phyloP scores from a whole-genome alignment of 2,113 vertebrate genomes.

The Jacana jacana region DNA sequence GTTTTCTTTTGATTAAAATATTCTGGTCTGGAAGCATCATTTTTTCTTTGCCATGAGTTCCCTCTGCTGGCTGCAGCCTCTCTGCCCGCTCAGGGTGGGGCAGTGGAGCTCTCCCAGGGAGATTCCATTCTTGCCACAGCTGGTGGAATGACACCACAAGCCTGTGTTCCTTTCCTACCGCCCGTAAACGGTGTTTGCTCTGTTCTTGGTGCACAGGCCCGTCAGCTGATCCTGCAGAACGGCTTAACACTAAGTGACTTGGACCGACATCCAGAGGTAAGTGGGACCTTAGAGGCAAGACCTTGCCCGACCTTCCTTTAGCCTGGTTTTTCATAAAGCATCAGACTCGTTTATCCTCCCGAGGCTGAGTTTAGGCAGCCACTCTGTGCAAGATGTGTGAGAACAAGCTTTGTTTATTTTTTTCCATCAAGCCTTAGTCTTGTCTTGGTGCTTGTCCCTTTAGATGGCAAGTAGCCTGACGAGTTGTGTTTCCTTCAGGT shows the following conservation, averaged over 20 bases:
- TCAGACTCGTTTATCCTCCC: background rate
- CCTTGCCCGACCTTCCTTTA: background rate
- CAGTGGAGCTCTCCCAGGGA: background rate
- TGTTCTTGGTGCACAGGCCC: slow-evolving; percentile 78
- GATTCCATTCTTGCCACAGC: background rate
- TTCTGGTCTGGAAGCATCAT: background rate
- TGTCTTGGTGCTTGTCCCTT: background rate
- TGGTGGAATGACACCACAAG: background rate
- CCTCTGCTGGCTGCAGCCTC: background rate
- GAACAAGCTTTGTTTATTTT: background rate
- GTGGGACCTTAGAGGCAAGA: background rate
- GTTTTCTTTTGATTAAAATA: background rate
- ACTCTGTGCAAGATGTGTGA: accelerated
- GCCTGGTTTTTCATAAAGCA: background rate
- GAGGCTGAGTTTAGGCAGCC: background rate
- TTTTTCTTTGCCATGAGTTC: background rate
- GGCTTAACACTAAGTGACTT: slow-evolving; percentile 89
- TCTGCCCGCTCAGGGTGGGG: background rate
- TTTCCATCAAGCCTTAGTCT: background rate
- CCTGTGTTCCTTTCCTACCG: background rate
- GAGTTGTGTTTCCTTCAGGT: background rate
- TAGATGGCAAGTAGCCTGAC: background rate
- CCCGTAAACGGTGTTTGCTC: background rate
- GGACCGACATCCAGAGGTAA: slow-evolving; percentile 93
- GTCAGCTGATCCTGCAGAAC: slow-evolving; percentile 92